These are phyloP conservation scores for Microplitis mediator DNA, from an alignment of 1,140 invertebrate genomes.

Conservation along the genomic window DNA sequence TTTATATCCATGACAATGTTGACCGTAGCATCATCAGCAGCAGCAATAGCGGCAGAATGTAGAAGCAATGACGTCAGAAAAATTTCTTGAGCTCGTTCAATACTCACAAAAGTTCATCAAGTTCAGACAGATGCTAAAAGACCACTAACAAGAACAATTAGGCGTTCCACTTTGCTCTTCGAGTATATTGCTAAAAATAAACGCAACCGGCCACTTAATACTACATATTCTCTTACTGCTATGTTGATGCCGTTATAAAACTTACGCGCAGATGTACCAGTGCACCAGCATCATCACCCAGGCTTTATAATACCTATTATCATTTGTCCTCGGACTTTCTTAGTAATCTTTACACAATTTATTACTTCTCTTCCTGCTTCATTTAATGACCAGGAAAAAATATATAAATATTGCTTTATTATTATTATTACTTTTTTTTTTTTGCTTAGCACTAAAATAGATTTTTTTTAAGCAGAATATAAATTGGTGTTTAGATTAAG, in stretches of 20 bases:
- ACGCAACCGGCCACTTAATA: slow-evolving; percentile 51
- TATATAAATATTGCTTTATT: too few species aligned
- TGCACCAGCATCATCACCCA: too few species aligned
- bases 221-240: slow-evolving; percentile 20
- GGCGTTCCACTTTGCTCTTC: slow-evolving; percentile 57
- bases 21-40: slow-evolving; percentile 1
- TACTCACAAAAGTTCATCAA: slow-evolving; percentile 52
- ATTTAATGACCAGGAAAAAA: too few species aligned
- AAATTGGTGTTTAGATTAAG: too few species aligned
- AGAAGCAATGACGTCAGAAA: slow-evolving; percentile 16
- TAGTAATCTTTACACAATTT: too few species aligned
- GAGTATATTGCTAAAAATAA: slow-evolving; percentile 58
- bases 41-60: neutral
- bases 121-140: slow-evolving; percentile 59
- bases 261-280: neutral
- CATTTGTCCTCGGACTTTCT: too few species aligned
- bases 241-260: neutral
- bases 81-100: neutral
- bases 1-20: slow-evolving; percentile 5
- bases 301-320: too few species aligned
- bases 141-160: slow-evolving; percentile 62
- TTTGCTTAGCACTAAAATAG: too few species aligned
- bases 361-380: too few species aligned
- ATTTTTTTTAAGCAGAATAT: too few species aligned
- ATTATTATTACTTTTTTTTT: too few species aligned